Conservation (phyloP, 1,140 invertebrate genomes). For the Drosophila fuyamai region DNA sequence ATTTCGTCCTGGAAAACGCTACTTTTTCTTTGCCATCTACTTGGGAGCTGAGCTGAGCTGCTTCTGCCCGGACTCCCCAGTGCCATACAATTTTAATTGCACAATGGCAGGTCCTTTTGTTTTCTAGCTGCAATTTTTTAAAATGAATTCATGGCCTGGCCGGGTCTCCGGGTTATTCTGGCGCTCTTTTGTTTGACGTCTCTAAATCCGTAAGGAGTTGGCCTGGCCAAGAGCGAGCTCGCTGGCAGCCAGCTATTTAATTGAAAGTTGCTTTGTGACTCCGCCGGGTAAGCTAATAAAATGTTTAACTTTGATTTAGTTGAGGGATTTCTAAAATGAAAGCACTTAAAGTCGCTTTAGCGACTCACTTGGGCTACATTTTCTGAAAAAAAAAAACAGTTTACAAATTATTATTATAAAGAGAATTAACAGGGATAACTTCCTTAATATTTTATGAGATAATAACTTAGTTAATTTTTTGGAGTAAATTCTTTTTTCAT, state of each 20-base stretch:
- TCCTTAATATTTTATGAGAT: too few relatives aligned
- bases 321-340: slow-evolving; percentile 72
- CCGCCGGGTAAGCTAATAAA: slow-evolving; percentile 72
- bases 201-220: slow-evolving; percentile 70
- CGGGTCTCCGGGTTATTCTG: slow-evolving; percentile 41
- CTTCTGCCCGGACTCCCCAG: slow-evolving; percentile 50
- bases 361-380: slow-evolving; percentile 1
- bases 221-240: slow-evolving; percentile 9
- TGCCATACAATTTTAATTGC: slow-evolving; percentile 82
- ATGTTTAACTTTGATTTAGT: slow-evolving; percentile 84
- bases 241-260: slow-evolving; percentile 68
- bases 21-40: slow-evolving; percentile 23
- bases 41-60: slow-evolving; percentile 13
- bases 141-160: slow-evolving; percentile 70
- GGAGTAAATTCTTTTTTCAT: too few relatives aligned
- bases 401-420: not conserved
- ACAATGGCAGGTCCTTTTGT: slow-evolving; percentile 77
- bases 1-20: slow-evolving; percentile 1
- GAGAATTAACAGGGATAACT: too few relatives aligned
- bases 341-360: slow-evolving; percentile 51
- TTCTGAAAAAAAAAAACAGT: not conserved
- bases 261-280: slow-evolving; percentile 82
- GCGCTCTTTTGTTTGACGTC: slow-evolving; percentile 73
- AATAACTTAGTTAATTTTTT: too few relatives aligned
- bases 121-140: slow-evolving; percentile 75